A percentile compares a stretch with the other conserved stretches of the same genome.
Evolutionary conservation across 2,113 vertebrate genomes (phyloP).

Genomic region (Corydoras maculifer): DNA sequence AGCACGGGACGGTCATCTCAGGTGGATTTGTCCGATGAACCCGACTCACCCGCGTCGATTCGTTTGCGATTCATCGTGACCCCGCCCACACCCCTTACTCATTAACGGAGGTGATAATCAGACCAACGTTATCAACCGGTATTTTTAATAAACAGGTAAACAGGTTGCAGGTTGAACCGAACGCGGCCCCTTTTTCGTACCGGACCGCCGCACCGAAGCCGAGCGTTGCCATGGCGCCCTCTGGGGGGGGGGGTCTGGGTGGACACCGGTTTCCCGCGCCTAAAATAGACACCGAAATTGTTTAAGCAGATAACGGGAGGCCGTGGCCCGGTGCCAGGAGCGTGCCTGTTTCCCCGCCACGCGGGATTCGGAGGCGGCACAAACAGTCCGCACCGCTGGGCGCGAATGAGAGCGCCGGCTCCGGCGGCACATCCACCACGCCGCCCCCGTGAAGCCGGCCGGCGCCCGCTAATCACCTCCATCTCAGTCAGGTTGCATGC

Average conservation of each 20-base stretch:
- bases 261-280: slow-evolving; percentile 54
- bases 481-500: slow-evolving; percentile 61
- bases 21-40: slow-evolving; percentile 4
- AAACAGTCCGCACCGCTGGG: slow-evolving; percentile 55
- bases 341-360: slow-evolving; percentile 55
- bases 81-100: too few species aligned
- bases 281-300: slow-evolving; percentile 68
- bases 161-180: neutral
- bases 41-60: slow-evolving; percentile 3
- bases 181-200: slow-evolving; percentile 18
- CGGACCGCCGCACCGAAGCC: slow-evolving; percentile 46
- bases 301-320: slow-evolving; percentile 68
- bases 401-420: slow-evolving; percentile 57
- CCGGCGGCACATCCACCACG: slow-evolving; percentile 55
- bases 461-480: slow-evolving; percentile 60
- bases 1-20: slow-evolving; percentile 3
- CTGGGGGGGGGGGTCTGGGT: slow-evolving; percentile 28
- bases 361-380: slow-evolving; percentile 61
- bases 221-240: slow-evolving; percentile 58
- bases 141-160: too few species aligned
- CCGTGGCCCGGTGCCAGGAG: slow-evolving; percentile 62
- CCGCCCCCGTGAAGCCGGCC: slow-evolving; percentile 58
- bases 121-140: too few species aligned
- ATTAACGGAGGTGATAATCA: too few species aligned
- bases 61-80: too few species aligned